These are phyloP conservation scores for Orbicella faveolata DNA, from an alignment of 64 coral and sea anemone species.

Conservation along the genomic window DNA sequence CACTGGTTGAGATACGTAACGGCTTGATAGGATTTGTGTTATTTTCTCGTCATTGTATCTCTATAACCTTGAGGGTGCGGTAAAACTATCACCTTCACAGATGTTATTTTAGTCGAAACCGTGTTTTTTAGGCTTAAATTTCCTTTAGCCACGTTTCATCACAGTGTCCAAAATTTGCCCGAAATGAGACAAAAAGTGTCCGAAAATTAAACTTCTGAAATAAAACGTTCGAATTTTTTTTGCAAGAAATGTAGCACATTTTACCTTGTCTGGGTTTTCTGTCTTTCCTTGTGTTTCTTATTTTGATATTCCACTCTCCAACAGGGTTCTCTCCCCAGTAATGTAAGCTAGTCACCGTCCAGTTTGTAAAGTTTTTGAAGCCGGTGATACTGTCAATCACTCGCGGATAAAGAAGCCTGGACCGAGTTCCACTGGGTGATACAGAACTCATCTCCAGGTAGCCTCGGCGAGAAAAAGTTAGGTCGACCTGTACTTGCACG, in stretches of 20 bases:
- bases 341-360: constrained; percentile 31
- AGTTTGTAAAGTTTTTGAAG: constrained; percentile 3
- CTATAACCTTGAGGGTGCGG: no score
- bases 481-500: constrained; percentile 10
- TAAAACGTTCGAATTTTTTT: neutral
- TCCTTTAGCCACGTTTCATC: no score
- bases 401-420: constrained; percentile 29
- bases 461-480: neutral
- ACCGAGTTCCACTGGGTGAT: constrained; percentile 37
- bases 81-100: no score
- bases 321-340: constrained; percentile 49
- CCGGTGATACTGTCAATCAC: constrained; percentile 1
- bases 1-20: no score
- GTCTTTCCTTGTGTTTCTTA: constrained; percentile 4
- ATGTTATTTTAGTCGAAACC: no score
- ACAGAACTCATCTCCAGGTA: constrained; percentile 19
- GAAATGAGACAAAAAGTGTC: no score
- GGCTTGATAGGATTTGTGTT: no score
- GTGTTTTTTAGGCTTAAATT: no score
- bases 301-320: constrained; percentile 33
- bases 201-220: no score
- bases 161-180: no score
- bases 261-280: neutral
- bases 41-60: no score
- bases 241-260: neutral